A percentile compares a stretch with the other conserved stretches of the same genome.
These are phyloP conservation scores for Bos taurus DNA, from an alignment of 2,113 vertebrate genomes.

Conservation along the genomic window DNA sequence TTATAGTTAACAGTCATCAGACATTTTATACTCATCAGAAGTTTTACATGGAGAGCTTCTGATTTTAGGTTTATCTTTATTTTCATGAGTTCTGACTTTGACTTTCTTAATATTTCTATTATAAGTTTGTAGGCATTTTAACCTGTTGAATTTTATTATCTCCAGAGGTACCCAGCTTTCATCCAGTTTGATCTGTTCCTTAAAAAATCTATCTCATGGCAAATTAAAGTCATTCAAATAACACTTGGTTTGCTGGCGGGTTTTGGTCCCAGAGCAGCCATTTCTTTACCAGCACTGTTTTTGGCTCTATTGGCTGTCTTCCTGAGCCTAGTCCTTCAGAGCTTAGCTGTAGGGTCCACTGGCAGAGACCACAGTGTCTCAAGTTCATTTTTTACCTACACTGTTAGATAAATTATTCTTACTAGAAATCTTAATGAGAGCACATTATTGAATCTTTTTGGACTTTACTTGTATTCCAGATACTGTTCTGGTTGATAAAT, in stretches of 20 bases:
- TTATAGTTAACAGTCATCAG: conserved; percentile 86
- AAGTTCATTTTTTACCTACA: neutral
- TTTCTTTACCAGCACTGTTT: conserved; percentile 80
- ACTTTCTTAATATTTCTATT: conserved; percentile 87
- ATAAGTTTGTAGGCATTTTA: conserved; percentile 84
- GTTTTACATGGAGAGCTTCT: conserved; percentile 86
- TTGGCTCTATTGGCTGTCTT: conserved; percentile 82
- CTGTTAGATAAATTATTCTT: neutral
- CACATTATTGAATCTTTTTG: neutral
- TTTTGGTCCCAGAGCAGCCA: conserved; percentile 85
- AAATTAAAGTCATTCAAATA: conserved; percentile 94
- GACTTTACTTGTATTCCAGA: neutral
- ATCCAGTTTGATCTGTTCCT: conserved; percentile 88
- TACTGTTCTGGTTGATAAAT: neutral
- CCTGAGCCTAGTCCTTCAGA: neutral
- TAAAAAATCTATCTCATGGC: conserved; percentile 89
- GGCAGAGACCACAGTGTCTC: neutral
- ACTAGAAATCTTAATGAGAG: neutral
- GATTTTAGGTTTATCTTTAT: conserved; percentile 89
- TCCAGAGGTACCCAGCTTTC: conserved; percentile 90
- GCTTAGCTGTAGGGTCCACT: neutral
- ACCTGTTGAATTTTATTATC: conserved; percentile 93
- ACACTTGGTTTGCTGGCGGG: conserved; percentile 90
- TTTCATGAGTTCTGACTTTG: conserved; percentile 87
- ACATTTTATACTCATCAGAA: conserved; percentile 78